phyloP scores from a whole-genome alignment of 2,113 vertebrate genomes.

The Hippotragus niger region DNA sequence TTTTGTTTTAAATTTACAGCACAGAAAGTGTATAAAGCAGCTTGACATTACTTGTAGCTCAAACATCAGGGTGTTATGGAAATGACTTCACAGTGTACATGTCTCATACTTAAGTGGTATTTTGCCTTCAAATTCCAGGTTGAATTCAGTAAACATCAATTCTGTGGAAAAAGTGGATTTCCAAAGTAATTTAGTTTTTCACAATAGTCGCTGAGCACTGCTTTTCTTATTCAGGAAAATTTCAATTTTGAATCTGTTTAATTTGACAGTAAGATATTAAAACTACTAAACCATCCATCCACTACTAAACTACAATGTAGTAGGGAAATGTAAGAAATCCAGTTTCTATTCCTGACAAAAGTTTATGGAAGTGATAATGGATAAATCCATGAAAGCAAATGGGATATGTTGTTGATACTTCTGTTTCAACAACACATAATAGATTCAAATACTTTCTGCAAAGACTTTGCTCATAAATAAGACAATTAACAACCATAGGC shows the following conservation, averaged over 20 bases:
- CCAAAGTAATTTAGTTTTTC: neutral
- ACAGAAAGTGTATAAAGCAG: neutral
- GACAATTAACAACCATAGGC: neutral
- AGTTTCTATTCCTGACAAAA: neutral
- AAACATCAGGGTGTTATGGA: neutral
- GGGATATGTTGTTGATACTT: neutral
- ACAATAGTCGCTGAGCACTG: neutral
- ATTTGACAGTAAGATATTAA: neutral
- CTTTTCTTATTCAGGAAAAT: conserved; percentile 8
- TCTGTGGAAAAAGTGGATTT: neutral
- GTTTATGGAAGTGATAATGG: neutral
- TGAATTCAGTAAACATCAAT: neutral
- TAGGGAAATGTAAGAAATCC: neutral
- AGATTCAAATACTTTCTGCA: neutral
- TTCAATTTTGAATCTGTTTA: neutral
- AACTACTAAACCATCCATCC: neutral
- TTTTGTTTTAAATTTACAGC: neutral
- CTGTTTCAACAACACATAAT: neutral
- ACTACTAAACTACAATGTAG: neutral
- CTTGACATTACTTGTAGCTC: neutral
- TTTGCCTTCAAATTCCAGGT: neutral
- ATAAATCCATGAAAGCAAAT: neutral
- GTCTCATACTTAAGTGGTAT: neutral
- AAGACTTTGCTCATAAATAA: neutral
- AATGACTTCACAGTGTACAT: neutral